Conservation (phyloP, 2,113 vertebrate genomes). For the Nothobranchius furzeri region DNA sequence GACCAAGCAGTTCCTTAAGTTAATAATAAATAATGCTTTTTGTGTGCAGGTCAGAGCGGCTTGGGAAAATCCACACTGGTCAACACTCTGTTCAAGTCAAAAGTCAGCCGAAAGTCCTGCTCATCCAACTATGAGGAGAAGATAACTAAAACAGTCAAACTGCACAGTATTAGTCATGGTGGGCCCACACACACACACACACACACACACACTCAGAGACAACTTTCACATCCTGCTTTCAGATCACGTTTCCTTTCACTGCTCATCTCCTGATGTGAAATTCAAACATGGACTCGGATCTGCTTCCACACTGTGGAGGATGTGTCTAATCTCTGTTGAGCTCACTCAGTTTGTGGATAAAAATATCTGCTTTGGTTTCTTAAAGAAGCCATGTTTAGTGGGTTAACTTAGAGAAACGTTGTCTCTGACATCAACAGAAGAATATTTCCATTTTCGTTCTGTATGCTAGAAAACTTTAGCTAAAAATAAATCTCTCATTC, state of each 20-base stretch:
- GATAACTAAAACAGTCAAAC: constrained; percentile 86
- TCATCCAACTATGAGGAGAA: constrained; percentile 72
- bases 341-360: background rate
- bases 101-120: constrained; percentile 87
- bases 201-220: background rate
- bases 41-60: constrained; percentile 89
- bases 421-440: too few relatives aligned
- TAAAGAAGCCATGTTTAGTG: too few relatives aligned
- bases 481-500: too few relatives aligned
- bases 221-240: constrained; percentile 39
- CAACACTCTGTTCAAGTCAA: constrained; percentile 97
- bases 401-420: too few relatives aligned
- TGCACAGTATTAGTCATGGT: constrained; percentile 90
- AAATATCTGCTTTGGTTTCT: too few relatives aligned
- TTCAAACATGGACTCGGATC: background rate
- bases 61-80: constrained; percentile 97
- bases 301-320: background rate
- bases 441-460: too few relatives aligned
- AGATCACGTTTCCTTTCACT: constrained; percentile 19
- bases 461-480: too few relatives aligned
- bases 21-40: too few relatives aligned
- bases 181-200: constrained; percentile 47
- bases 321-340: background rate
- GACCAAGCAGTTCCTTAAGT: background rate
- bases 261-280: constrained; percentile 3